A percentile compares a stretch with the other conserved stretches of the same genome.
Evolutionary conservation across 1,140 invertebrate genomes (phyloP).

Genomic region (Temnothorax nylanderi): DNA sequence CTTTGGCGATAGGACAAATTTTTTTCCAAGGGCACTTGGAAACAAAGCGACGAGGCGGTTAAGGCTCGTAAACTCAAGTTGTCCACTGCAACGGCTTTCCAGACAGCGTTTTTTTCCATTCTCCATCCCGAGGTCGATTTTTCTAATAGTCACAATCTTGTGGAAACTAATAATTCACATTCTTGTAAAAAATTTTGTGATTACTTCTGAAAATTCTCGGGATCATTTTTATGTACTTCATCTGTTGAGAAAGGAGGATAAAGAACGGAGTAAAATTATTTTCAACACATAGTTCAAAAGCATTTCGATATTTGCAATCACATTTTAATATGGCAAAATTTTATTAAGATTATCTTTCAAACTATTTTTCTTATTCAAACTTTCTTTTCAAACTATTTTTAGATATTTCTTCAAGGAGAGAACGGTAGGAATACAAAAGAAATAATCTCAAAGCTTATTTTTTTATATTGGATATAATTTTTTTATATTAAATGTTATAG

Average conservation of each 20-base stretch:
- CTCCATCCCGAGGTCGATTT: neutral
- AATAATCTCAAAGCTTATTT: neutral
- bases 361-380: neutral
- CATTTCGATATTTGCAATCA: neutral
- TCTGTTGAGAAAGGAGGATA: neutral
- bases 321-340: neutral
- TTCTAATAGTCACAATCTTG: neutral
- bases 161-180: constrained; percentile 2
- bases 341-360: neutral
- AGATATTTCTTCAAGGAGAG: neutral
- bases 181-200: neutral
- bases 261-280: neutral
- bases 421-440: neutral
- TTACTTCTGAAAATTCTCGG: neutral
- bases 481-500: neutral
- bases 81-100: constrained; percentile 5
- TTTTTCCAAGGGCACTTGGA: constrained; percentile 38
- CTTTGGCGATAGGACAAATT: constrained; percentile 37
- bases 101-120: neutral
- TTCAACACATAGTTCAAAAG: neutral
- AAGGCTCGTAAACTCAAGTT: constrained; percentile 42
- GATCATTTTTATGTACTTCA: neutral
- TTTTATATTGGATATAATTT: neutral
- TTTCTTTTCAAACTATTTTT: neutral
- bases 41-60: constrained; percentile 1